These are phyloP conservation scores for Chaetura pelagica DNA, from an alignment of 2,113 vertebrate species.

Conservation along the genomic window DNA sequence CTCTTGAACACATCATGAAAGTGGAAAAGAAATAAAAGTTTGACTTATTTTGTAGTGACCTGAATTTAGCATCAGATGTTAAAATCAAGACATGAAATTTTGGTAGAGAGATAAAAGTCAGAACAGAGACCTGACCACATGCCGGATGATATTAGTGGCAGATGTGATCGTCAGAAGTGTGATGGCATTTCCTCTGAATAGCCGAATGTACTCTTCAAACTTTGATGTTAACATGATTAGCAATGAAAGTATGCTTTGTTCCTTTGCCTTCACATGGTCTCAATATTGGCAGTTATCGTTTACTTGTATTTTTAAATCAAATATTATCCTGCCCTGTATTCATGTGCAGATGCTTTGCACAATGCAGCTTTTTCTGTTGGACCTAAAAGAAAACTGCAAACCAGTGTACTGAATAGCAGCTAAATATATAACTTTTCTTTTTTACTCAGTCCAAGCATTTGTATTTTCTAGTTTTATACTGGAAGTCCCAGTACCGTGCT, in stretches of 20 bases:
- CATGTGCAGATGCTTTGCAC: conserved; percentile 61
- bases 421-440: conserved; percentile 48
- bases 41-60: conserved; percentile 64
- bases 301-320: conserved; percentile 76
- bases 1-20: conserved; percentile 51
- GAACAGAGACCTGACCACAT: conserved; percentile 83
- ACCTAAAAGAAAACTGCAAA: conserved; percentile 46
- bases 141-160: conserved; percentile 87
- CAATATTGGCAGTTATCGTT: conserved; percentile 81
- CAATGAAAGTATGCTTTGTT: conserved; percentile 90
- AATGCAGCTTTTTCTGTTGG: conserved; percentile 15
- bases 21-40: conserved; percentile 56
- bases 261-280: conserved; percentile 85
- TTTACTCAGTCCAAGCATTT: conserved; percentile 35
- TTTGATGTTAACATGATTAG: conserved; percentile 89
- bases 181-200: conserved; percentile 90
- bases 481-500: neutral
- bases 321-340: conserved; percentile 62
- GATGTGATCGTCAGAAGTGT: conserved; percentile 87
- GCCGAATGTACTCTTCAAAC: conserved; percentile 81
- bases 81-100: conserved; percentile 75
- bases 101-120: conserved; percentile 76
- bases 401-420: conserved; percentile 17
- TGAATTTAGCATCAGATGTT: conserved; percentile 75
- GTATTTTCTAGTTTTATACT: conserved; percentile 35